Conservation (phyloP, 2,113 vertebrate genomes). For the Odobenus rosmarus region DNA sequence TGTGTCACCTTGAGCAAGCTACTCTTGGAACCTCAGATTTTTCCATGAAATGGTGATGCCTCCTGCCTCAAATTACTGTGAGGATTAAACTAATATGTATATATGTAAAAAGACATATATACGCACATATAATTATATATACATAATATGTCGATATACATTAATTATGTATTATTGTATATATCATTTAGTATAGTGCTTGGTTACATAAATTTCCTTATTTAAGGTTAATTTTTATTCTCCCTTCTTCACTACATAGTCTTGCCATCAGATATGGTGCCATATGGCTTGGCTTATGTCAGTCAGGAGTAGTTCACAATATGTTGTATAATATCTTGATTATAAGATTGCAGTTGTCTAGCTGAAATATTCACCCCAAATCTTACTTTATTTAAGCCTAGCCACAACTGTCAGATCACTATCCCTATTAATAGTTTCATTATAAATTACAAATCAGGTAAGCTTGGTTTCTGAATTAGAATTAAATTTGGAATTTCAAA, state of each 20-base stretch:
- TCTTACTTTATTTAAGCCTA: not conserved
- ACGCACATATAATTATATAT: not conserved
- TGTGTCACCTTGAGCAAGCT: not conserved
- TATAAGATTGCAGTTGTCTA: not conserved
- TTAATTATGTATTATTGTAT: not conserved
- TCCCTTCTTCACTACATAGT: not conserved
- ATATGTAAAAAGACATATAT: not conserved
- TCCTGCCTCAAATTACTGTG: not conserved
- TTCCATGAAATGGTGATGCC: not conserved
- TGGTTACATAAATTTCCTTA: not conserved
- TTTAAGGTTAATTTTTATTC: not conserved
- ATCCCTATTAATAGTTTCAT: not conserved
- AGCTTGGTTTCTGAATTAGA: constrained; percentile 30
- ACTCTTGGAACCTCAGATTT: not conserved
- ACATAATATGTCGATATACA: not conserved
- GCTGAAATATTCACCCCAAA: not conserved
- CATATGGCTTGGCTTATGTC: not conserved
- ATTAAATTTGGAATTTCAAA: not conserved
- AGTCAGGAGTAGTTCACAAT: not conserved
- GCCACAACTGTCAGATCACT: not conserved
- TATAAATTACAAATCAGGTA: not conserved
- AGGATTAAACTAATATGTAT: not conserved
- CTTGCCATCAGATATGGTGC: not conserved
- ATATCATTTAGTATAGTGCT: not conserved
- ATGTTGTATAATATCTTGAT: not conserved